phyloP scores from a whole-genome alignment of 2,113 vertebrate genomes.

The Lethenteron reissneri region DNA sequence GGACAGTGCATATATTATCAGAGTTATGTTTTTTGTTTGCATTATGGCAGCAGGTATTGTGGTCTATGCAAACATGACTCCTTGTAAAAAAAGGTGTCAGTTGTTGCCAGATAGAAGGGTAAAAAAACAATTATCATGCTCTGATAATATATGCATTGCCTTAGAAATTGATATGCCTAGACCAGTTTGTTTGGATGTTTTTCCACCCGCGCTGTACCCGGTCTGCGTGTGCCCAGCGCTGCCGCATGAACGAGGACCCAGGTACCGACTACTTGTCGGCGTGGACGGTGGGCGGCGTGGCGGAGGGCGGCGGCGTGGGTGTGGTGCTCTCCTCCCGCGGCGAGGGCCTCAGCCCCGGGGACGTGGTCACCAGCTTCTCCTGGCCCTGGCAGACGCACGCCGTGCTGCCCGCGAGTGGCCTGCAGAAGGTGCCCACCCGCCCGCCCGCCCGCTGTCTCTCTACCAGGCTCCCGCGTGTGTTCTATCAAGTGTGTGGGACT shows the following conservation, averaged over 20 bases:
- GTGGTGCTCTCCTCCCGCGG: constrained; percentile 47
- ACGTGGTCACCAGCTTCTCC: constrained; percentile 47
- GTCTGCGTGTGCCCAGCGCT: constrained; percentile 30
- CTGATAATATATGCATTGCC: no score
- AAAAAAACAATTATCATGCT: no score
- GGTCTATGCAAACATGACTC: no score
- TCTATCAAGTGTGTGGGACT: no score
- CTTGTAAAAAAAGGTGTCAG: no score
- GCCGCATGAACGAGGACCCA: constrained; percentile 70
- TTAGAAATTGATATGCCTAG: no score
- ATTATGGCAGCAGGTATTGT: no score
- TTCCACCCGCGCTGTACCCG: no score
- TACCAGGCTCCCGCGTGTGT: background rate
- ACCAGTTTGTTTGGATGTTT: no score
- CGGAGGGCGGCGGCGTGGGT: constrained; percentile 59
- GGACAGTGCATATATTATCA: no score
- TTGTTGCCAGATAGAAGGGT: no score
- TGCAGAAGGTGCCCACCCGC: constrained; percentile 48
- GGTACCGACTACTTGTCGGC: constrained; percentile 42
- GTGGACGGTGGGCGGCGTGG: constrained; percentile 45
- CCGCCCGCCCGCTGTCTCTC: background rate
- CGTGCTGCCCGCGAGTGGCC: constrained; percentile 30
- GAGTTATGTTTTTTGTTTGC: no score
- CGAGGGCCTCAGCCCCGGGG: constrained; percentile 20
- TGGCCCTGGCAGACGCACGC: constrained; percentile 71